phyloP scores from a whole-genome alignment of 1,140 invertebrate species.

The Drosophila arawakana region DNA sequence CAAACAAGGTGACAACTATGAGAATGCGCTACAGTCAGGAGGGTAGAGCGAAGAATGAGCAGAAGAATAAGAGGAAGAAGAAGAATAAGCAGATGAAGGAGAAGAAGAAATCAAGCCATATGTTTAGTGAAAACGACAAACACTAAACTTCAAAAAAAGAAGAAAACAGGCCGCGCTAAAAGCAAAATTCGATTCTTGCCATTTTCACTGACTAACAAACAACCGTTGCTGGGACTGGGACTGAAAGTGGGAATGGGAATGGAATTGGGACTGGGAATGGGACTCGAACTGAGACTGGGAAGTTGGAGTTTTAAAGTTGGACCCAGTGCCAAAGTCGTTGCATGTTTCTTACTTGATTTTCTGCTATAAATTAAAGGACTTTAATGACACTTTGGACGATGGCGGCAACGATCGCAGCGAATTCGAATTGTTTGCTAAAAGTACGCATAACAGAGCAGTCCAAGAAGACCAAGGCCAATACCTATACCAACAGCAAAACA shows the following conservation, averaged over 20 bases:
- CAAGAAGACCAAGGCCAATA: conserved; percentile 33
- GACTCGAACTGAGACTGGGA: conserved; percentile 33
- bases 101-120: conserved; percentile 67
- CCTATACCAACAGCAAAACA: conserved; percentile 3
- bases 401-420: conserved; percentile 69
- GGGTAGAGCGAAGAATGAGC: conserved; percentile 20
- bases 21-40: conserved; percentile 19
- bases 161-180: conserved; percentile 79
- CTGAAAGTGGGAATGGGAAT: conserved; percentile 25
- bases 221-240: conserved; percentile 63
- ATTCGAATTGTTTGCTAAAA: conserved; percentile 70
- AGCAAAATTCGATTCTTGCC: conserved; percentile 82
- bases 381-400: conserved; percentile 80
- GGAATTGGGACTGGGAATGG: conserved; percentile 26
- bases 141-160: conserved; percentile 55
- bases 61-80: not conserved
- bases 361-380: conserved; percentile 83
- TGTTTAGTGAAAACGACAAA: conserved; percentile 74
- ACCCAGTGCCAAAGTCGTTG: conserved; percentile 64
- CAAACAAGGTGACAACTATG: conserved; percentile 67
- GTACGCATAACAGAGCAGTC: conserved; percentile 57
- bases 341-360: conserved; percentile 83
- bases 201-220: conserved; percentile 76
- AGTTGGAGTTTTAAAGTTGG: conserved; percentile 47
- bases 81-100: not conserved